phyloP scores from a whole-genome alignment of 2,888 invertebrate genomes.

The Perithous albicinctus region DNA sequence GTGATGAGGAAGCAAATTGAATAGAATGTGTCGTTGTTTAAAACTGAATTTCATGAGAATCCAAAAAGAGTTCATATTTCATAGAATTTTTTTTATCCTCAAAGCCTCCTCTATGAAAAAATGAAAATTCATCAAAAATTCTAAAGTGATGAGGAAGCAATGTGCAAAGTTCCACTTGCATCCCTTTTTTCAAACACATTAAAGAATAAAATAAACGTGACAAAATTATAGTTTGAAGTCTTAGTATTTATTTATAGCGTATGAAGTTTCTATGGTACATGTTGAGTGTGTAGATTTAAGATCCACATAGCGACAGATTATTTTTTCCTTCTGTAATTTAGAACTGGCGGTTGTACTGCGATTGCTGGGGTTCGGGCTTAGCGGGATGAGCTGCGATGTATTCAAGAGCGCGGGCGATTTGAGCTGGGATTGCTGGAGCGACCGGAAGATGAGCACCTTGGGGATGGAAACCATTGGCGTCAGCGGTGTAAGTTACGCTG shows the following conservation, averaged over 20 bases:
- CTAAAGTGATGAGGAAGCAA: too few relatives aligned
- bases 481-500: constrained; percentile 76
- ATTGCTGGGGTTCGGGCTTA: constrained; percentile 59
- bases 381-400: constrained; percentile 77
- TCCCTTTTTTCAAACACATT: too few relatives aligned
- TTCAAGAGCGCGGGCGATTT: constrained; percentile 79
- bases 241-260: constrained; percentile 12
- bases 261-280: constrained; percentile 22
- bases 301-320: background rate
- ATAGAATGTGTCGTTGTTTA: too few relatives aligned
- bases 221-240: background rate
- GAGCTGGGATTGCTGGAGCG: constrained; percentile 78
- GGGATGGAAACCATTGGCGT: constrained; percentile 83
- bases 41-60: too few relatives aligned
- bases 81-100: too few relatives aligned
- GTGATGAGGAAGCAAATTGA: too few relatives aligned
- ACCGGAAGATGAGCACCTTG: constrained; percentile 82
- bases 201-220: background rate
- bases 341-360: constrained; percentile 17
- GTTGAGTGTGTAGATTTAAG: background rate
- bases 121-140: too few relatives aligned
- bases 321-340: too few relatives aligned
- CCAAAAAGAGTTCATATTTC: too few relatives aligned
- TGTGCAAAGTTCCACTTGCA: too few relatives aligned
- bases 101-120: too few relatives aligned